These are phyloP conservation scores for Yponomeuta cagnagella DNA, from an alignment of 2,888 invertebrate species.

Conservation along the genomic window DNA sequence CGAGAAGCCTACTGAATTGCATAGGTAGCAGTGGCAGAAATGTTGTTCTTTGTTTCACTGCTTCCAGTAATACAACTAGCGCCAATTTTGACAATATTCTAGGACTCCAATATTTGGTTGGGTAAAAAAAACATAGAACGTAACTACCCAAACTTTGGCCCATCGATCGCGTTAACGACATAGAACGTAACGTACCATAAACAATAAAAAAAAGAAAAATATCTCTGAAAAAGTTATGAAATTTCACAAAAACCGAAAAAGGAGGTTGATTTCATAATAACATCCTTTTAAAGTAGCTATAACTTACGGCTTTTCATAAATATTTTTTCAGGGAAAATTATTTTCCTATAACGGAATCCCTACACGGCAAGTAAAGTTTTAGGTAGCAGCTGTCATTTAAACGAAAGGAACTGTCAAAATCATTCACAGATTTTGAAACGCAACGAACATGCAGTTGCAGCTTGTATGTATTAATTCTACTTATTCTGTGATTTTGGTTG, in stretches of 20 bases:
- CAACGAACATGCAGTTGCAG: not conserved
- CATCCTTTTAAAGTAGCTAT: too few species aligned
- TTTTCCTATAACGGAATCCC: not conserved
- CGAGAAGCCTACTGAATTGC: not conserved
- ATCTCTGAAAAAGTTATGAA: not conserved
- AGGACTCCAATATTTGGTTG: not conserved
- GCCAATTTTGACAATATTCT: not conserved
- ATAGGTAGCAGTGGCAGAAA: not conserved
- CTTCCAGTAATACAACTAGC: not conserved
- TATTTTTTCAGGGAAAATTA: not conserved
- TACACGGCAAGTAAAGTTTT: not conserved
- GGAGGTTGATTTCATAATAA: too few species aligned
- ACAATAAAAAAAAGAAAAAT: not conserved
- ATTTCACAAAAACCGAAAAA: not conserved
- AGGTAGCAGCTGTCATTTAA: not conserved
- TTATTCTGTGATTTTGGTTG: too few species aligned
- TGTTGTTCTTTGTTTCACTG: not conserved
- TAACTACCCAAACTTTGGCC: not conserved
- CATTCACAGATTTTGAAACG: not conserved
- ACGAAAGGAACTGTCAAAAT: too few species aligned
- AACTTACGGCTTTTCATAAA: too few species aligned
- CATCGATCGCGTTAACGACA: not conserved
- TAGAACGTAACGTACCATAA: constrained; percentile 7
- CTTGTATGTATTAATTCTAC: too few species aligned
- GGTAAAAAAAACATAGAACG: not conserved